Conservation (phyloP, 2,797 vertebrate species). For the Mormyrops attenuatus region DNA sequence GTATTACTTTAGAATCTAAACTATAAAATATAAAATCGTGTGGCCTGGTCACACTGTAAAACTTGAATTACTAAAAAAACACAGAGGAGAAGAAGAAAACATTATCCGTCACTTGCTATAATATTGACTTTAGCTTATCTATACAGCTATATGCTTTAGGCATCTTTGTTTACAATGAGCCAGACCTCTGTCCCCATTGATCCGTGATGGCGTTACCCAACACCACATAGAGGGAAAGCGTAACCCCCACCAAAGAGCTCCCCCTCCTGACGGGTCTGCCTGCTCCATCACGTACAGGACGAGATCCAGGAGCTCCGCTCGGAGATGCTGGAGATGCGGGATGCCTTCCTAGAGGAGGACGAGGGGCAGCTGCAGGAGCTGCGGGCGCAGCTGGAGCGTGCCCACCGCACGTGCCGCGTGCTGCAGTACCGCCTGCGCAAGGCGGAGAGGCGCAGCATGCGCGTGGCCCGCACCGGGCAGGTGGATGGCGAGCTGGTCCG, state of each 20-base stretch:
- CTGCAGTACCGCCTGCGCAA: constrained; percentile 95
- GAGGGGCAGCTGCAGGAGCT: constrained; percentile 90
- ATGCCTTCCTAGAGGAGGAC: constrained; percentile 95
- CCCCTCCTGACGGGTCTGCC: not conserved
- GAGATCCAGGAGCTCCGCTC: constrained; percentile 93
- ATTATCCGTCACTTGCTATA: not conserved
- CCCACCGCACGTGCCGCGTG: constrained; percentile 91
- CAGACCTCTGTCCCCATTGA: not conserved
- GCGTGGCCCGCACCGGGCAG: constrained; percentile 86
- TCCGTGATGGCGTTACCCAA: not conserved
- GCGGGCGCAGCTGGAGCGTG: constrained; percentile 86
- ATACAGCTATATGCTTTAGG: not conserved
- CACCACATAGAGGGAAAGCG: not conserved
- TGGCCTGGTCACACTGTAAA: not conserved
- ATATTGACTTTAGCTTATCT: not conserved
- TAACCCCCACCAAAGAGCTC: too few species aligned
- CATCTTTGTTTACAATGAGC: not conserved
- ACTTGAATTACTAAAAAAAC: not conserved
- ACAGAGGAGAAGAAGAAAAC: not conserved
- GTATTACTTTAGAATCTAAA: not conserved
- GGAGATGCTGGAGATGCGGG: constrained; percentile 96
- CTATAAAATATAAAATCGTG: not conserved
- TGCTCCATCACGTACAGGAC: constrained; percentile 61
- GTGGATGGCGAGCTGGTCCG: constrained; percentile 89
- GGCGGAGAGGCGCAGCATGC: constrained; percentile 87